Conservation (phyloP, 2,888 invertebrate genomes). For the Drosophila fungiperda region DNA sequence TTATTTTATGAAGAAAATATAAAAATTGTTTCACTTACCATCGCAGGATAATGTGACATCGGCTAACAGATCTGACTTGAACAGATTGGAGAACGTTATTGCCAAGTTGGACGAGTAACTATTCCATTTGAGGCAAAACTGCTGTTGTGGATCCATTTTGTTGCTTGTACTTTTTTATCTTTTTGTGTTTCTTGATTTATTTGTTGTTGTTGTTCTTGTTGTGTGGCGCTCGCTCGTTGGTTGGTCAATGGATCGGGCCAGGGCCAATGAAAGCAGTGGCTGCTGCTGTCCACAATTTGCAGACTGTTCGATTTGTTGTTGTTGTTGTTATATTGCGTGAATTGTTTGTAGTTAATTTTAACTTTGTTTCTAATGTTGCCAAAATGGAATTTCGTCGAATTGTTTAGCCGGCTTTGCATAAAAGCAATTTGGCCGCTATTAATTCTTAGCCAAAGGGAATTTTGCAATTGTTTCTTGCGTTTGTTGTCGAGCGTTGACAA, state of each 20-base stretch:
- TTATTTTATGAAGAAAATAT: neutral
- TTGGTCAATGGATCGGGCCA: conserved; percentile 39
- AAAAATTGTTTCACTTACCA: conserved; percentile 87
- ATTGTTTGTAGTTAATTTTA: conserved; percentile 21
- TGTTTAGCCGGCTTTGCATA: conserved; percentile 66
- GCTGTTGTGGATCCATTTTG: conserved; percentile 96
- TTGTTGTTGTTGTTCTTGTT: conserved; percentile 12
- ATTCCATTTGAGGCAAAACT: conserved; percentile 98
- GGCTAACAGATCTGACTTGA: conserved; percentile 96
- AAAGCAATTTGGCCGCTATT: conserved; percentile 57
- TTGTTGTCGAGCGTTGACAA: conserved; percentile 74
- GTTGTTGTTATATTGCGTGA: conserved; percentile 17
- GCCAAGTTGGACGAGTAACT: conserved; percentile 97
- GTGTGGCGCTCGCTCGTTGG: conserved; percentile 12
- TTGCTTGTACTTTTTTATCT: conserved; percentile 24
- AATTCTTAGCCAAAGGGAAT: conserved; percentile 84
- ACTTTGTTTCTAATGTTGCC: conserved; percentile 58
- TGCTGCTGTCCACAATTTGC: conserved; percentile 26
- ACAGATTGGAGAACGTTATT: conserved; percentile 95
- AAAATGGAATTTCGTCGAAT: conserved; percentile 79
- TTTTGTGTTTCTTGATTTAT: conserved; percentile 15
- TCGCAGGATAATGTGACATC: conserved; percentile 97
- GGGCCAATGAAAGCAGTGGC: conserved; percentile 42
- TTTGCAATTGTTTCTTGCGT: conserved; percentile 83
- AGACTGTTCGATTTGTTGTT: conserved; percentile 7